Base-by-base conservation (phyloP, 2,888 invertebrate genomes). In the Oligia latruncula region DNA sequence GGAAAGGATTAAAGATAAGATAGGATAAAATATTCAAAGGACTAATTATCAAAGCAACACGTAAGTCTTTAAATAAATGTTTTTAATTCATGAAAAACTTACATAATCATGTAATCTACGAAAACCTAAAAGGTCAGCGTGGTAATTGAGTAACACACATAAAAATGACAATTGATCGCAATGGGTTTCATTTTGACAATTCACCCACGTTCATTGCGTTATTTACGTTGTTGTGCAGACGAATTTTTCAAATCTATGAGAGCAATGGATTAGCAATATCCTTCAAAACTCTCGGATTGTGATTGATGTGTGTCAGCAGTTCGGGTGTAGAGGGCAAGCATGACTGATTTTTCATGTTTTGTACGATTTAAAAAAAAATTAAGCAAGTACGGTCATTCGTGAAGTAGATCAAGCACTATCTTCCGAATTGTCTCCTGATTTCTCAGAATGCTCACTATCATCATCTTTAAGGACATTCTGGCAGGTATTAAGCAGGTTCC, bases 401-500 rank as follows among this genome's bases (percentile, higher is more conserved):
- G 23, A 35, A 20, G 0, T 52, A 29, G 20, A 49, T 46, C 46
- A 35, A 35, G 2, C 35, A 35, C 4, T 35, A 35, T 43, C 4
- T 43, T 43, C 43, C 35, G 35, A 35, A 3, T 17, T 35, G 5
- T 55, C 23, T 71, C 0, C 71, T 35, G 13, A 1, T 70, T 52
- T 20, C 15, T 23, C 8, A 52, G 49, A 0, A 3, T 29, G 35
- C 23, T 55, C 9, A 5, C 11, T n/a, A 58, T 75, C n/a, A 20
- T n/a, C 20, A 0, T n/a, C n/a, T 29, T 72, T 72, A n/a, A 92
- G 46, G 6, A 86, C 88, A 23, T 86, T 89, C 71, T 94, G 93
- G 80, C 96, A 96, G 0, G 91, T 92, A 29, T 93, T 88, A 0
- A 95, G 71, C 29, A 96, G 81, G 6, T 92, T 88, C 0, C 83